These are phyloP conservation scores for Diachrysia chrysitis DNA, from an alignment of 2,888 invertebrate genomes.

Conservation along the genomic window DNA sequence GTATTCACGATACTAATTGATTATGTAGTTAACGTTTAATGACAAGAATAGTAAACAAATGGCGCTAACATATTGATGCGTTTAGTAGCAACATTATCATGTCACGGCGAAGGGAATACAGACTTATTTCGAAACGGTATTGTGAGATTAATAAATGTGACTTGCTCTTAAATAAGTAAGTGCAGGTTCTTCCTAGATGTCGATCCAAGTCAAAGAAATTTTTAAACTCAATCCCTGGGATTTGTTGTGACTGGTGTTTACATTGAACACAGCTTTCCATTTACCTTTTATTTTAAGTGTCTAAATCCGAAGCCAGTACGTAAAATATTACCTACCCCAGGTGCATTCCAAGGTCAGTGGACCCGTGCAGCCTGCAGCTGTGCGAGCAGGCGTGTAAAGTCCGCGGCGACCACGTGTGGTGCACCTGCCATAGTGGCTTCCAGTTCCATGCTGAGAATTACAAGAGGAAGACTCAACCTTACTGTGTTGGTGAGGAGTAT, in stretches of 20 bases:
- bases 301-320: not conserved
- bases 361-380: slow-evolving; percentile 90
- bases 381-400: slow-evolving; percentile 92
- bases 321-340: slow-evolving; percentile 70
- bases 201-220: too few relatives aligned
- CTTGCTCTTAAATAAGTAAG: not conserved
- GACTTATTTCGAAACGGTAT: not conserved
- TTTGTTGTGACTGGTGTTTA: too few relatives aligned
- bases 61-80: not conserved
- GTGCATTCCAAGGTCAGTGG: slow-evolving; percentile 89
- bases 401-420: slow-evolving; percentile 90
- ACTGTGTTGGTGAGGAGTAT: slow-evolving; percentile 87
- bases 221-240: too few relatives aligned
- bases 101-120: not conserved
- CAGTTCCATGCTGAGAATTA: slow-evolving; percentile 90
- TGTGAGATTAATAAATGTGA: not conserved
- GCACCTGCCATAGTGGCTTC: slow-evolving; percentile 91
- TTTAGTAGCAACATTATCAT: not conserved
- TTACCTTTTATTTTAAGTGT: too few relatives aligned
- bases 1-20: slow-evolving; percentile 31
- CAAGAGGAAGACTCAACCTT: slow-evolving; percentile 88
- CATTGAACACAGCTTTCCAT: too few relatives aligned
- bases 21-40: slow-evolving; percentile 30
- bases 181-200: too few relatives aligned
- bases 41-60: slow-evolving; percentile 17